Evolutionary conservation across 1,140 invertebrate species (phyloP).

Genomic region (Episyrphus balteatus): DNA sequence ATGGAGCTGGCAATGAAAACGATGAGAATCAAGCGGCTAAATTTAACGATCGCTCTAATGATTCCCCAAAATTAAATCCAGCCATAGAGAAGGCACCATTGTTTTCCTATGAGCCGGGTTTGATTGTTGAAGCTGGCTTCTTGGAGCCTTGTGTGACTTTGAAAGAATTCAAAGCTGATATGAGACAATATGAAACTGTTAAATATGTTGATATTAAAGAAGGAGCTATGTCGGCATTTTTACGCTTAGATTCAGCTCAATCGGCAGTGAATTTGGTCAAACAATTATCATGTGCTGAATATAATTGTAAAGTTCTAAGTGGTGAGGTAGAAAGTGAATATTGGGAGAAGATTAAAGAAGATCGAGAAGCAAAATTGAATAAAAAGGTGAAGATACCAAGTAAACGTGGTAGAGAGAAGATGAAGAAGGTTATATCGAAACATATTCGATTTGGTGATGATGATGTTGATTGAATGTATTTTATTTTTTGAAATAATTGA

Average conservation of each 20-base stretch:
- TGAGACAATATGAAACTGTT: conserved; percentile 42
- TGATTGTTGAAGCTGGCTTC: conserved; percentile 53
- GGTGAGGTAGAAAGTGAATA: conserved; percentile 49
- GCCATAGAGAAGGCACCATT: conserved; percentile 31
- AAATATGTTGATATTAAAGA: conserved; percentile 56
- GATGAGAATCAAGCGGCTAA: conserved; percentile 11
- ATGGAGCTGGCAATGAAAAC: conserved; percentile 26
- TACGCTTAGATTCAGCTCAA: conserved; percentile 47
- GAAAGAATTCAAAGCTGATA: conserved; percentile 54
- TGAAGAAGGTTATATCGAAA: conserved; percentile 49
- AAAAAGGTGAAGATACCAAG: conserved; percentile 41
- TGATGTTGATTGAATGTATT: conserved; percentile 12
- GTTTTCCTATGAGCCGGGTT: conserved; percentile 42
- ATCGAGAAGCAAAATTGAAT: conserved; percentile 45
- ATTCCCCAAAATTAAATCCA: conserved; percentile 25
- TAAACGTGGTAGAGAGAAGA: conserved; percentile 50
- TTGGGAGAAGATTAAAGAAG: conserved; percentile 50
- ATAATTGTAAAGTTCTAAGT: conserved; percentile 30
- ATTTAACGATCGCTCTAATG: conserved; percentile 17
- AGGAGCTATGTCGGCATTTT: conserved; percentile 39
- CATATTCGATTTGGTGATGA: conserved; percentile 51
- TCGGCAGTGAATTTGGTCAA: conserved; percentile 41
- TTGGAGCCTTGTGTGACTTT: conserved; percentile 47
- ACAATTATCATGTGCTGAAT: conserved; percentile 20
- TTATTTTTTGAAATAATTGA: too few species aligned